Evolutionary conservation across 1,140 invertebrate genomes (phyloP).

Genomic region (Helicoverpa armigera): DNA sequence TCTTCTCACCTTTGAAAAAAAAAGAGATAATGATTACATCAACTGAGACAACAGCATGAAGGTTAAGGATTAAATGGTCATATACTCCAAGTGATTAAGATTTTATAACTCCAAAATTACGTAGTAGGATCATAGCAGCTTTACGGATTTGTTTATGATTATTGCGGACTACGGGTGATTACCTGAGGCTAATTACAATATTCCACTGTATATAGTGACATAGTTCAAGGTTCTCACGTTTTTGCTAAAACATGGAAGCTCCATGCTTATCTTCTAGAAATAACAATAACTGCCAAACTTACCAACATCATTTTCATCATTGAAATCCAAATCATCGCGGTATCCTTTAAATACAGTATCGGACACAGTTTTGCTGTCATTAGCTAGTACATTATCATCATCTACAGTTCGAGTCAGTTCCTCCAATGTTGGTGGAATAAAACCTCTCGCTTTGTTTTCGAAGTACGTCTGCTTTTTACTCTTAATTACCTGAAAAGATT

Average conservation of each 20-base stretch:
- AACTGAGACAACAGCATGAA: neutral
- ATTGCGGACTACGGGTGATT: no score
- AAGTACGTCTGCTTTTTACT: constrained; percentile 86
- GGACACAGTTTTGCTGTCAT: constrained; percentile 73
- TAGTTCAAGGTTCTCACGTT: no score
- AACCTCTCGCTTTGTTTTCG: constrained; percentile 83
- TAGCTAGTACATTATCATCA: constrained; percentile 64
- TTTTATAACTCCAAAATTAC: no score
- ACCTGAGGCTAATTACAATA: no score
- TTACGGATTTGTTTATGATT: no score
- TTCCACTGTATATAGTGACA: no score
- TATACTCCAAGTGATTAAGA: no score
- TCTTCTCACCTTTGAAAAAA: constrained; percentile 88
- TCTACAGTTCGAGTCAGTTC: constrained; percentile 59
- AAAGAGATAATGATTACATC: neutral
- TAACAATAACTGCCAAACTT: constrained; percentile 52
- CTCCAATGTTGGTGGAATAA: constrained; percentile 73
- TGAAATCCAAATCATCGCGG: constrained; percentile 90
- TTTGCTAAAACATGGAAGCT: no score
- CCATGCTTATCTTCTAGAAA: no score
- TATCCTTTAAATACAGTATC: constrained; percentile 85
- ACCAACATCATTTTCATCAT: constrained; percentile 91
- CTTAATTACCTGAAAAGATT: constrained; percentile 85
- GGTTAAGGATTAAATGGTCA: neutral
- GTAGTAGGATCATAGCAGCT: no score